Evolutionary conservation across 1,140 invertebrate species (phyloP), one percentile per base, ranked within the genome.

Genomic region (Xylocopa sonorina): DNA sequence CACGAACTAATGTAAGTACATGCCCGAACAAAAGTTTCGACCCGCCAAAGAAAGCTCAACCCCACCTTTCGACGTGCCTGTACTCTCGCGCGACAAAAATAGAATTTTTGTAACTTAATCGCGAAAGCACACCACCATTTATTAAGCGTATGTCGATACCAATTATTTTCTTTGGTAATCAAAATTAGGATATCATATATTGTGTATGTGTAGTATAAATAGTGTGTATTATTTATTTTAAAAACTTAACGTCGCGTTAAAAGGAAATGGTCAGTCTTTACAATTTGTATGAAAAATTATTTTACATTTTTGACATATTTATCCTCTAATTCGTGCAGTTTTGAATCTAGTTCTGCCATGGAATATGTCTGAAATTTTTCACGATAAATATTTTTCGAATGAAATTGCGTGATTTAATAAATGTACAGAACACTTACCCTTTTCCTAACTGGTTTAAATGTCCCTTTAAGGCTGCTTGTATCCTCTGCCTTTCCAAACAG

Each of bases 261-360:
- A 50, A n/a, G n/a, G n/a, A 2, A 24, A 12, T n/a, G 14, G 0
- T 58, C 14, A 41, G 6, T 14, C 29, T 46, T 3, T 16, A 46
- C 0, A 18, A 16, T 62, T 24, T 38, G 14, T 60, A 9, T 51
- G 18, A 50, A 64, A 16, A 5, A 27, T 29, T 80, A 90, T 78
- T 88, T 91, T 16, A 79, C 55, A 77, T 58, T 91, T 64, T 89
- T 89, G 1, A 55, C 71, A 81, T 90, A 90, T 81, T 83, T 90
- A 78, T 89, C 66, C 83, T 92, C 89, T 58, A 92, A 66, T 73
- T 91, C 89, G 2, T 87, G 63, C 14, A 92, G 60, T 82, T 92
- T 92, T 7, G 67, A 80, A 62, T 90, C 89, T 43, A 91, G 50
- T 79, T 92, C 91, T 27, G 88, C 80, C 43, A 81, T 85, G 12